These are phyloP conservation scores for Temnothorax curvispinosus DNA, from an alignment of 1,140 invertebrate species.

Conservation along the genomic window DNA sequence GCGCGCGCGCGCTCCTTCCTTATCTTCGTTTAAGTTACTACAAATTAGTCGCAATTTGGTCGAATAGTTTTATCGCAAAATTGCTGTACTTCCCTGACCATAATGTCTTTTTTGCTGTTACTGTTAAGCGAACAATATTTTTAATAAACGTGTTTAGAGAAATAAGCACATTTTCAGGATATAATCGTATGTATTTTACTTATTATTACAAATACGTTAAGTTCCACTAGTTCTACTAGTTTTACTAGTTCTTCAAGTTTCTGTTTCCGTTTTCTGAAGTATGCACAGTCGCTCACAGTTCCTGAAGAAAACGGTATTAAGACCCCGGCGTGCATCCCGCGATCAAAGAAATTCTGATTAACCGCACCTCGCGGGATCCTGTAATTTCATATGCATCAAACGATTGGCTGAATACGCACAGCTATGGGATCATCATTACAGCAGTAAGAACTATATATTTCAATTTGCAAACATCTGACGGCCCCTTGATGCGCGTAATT, in stretches of 20 bases:
- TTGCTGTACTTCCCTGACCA: neutral
- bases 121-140: neutral
- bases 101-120: neutral
- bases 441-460: constrained; percentile 19
- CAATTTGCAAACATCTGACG: constrained; percentile 26
- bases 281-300: neutral
- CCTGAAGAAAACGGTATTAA: neutral
- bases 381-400: constrained; percentile 58
- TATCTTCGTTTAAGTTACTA: neutral
- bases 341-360: constrained; percentile 51
- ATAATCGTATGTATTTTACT: neutral
- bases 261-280: neutral
- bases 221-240: neutral
- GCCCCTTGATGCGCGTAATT: constrained; percentile 20
- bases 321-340: neutral
- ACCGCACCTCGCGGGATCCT: constrained; percentile 47
- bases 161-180: neutral
- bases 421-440: constrained; percentile 35
- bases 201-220: neutral
- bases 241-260: neutral
- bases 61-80: neutral
- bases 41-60: constrained; percentile 2
- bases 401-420: constrained; percentile 42
- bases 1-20: too few relatives aligned
- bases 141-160: neutral